Percentiles rank a stretch among this genome's conserved stretches.
phyloP scores from a whole-genome alignment of 2,888 invertebrate genomes.

The Apamea crenata region DNA sequence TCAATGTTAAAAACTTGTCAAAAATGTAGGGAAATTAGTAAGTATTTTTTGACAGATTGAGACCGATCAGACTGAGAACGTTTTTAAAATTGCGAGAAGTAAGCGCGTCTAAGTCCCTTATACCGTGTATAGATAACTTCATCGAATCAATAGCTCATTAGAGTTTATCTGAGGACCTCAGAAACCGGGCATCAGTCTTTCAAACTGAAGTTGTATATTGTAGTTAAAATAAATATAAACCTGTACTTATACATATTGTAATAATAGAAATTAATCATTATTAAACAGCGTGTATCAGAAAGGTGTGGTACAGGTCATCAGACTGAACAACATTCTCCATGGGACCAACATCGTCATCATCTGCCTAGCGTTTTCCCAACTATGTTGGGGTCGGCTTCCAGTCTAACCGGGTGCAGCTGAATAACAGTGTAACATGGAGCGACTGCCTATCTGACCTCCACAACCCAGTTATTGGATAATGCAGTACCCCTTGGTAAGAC shows the following conservation, averaged over 20 bases:
- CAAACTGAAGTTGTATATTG: slow-evolving; percentile 37
- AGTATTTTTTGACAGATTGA: no score
- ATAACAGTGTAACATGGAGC: no score
- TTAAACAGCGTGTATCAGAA: background rate
- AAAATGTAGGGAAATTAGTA: no score
- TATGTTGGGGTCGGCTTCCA: no score
- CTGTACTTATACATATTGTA: slow-evolving; percentile 53
- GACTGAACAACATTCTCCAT: background rate
- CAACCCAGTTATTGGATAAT: no score
- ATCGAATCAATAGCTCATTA: background rate
- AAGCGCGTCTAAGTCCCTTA: background rate
- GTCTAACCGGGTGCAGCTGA: no score
- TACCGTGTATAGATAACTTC: background rate
- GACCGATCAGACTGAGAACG: no score
- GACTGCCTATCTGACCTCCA: no score
- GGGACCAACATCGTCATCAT: background rate
- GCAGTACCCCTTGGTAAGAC: no score
- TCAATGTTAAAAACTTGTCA: no score
- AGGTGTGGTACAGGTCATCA: background rate
- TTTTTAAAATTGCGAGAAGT: background rate
- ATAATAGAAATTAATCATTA: slow-evolving; percentile 12
- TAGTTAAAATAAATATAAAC: slow-evolving; percentile 32
- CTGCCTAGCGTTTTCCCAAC: no score
- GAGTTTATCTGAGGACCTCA: background rate
- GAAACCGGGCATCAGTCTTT: background rate